Base-by-base conservation (phyloP, 2,797 vertebrate genomes). In the Tapirus indicus region DNA sequence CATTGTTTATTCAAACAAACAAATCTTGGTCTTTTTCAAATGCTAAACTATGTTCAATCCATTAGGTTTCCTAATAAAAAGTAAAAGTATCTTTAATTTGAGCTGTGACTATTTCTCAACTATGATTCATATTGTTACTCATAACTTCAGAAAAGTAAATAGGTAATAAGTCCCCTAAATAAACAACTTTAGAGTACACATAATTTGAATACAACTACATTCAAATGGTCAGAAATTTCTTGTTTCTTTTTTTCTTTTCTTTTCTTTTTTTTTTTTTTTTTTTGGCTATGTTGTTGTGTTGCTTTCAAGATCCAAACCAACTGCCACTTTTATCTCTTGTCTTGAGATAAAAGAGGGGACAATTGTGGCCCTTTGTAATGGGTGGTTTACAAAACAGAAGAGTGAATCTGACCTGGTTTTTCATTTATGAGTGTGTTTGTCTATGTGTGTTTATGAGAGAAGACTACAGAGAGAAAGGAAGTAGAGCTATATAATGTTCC, bases 41-140 rank as follows among this genome's bases (percentile, higher is more conserved):
- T 27, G 68, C 25, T 71, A 84, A 95, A 80, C 71, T 92, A 64
- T 95, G 69, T 32, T 54, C 1, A 10, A 89, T 94, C 87, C 74
- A 89, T 96, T 97, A 60, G 20, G 23, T 78, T 96, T 96, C 38
- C 74, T 84, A 72, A 85, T 96, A 93, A 97, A 97, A 95, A 89
- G 41, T 17, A 44, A 68, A 95, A 60, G 7, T 52, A 54, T 64
- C 32, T 92, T 91, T 96, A 27, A 54, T 77, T 82, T 80, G 7
- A 94, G 20, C 23, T 62, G 38, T 54, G n/a, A 60, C 29, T 87
- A 1, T 85, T 90, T 93, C 77, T 82, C n/a, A 87, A 41, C 38
- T 64, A 41, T 85, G 52, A 20, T 64, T 79, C 56, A 44, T 5
- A 66, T 80, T 90, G 94, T 85, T 41, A 79, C 17, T 95, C 21